Evolutionary conservation across 1,140 invertebrate genomes (phyloP).

Genomic region (Drosophila ananassae): DNA sequence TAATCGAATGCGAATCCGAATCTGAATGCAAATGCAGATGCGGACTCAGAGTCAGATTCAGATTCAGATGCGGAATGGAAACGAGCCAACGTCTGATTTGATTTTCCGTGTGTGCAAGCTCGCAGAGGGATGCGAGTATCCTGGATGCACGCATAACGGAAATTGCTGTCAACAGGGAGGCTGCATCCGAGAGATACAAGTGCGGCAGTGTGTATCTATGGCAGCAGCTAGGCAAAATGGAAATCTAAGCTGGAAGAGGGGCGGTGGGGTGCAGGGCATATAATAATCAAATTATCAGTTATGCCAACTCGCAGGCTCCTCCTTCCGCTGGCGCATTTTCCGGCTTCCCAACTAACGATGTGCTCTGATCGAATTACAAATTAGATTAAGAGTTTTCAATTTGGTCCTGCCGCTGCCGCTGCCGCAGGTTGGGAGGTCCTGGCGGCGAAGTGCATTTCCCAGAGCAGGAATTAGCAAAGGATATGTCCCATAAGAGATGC

Average conservation of each 20-base stretch:
- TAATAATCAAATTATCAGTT: conserved; percentile 71
- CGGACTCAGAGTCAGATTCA: no score
- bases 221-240: conserved; percentile 23
- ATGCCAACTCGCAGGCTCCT: conserved; percentile 49
- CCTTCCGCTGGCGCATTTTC: background rate
- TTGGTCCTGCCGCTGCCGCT: conserved; percentile 17
- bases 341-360: conserved; percentile 19
- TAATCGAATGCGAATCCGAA: conserved; percentile 24
- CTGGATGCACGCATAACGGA: conserved; percentile 21
- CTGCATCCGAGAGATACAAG: conserved; percentile 8
- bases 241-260: conserved; percentile 18
- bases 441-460: no score
- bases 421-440: background rate
- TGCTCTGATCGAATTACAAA: conserved; percentile 56
- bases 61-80: background rate
- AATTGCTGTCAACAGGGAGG: conserved; percentile 48
- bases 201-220: conserved; percentile 10
- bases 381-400: conserved; percentile 69
- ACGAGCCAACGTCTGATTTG: conserved; percentile 57
- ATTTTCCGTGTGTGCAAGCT: conserved; percentile 18
- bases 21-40: background rate
- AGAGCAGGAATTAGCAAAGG: no score
- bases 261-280: background rate
- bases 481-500: no score
- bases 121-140: background rate